Evolutionary conservation across 2,797 vertebrate species (phyloP), one percentile per base, ranked within the genome.

Genomic region (Rhynchotus rufescens): DNA sequence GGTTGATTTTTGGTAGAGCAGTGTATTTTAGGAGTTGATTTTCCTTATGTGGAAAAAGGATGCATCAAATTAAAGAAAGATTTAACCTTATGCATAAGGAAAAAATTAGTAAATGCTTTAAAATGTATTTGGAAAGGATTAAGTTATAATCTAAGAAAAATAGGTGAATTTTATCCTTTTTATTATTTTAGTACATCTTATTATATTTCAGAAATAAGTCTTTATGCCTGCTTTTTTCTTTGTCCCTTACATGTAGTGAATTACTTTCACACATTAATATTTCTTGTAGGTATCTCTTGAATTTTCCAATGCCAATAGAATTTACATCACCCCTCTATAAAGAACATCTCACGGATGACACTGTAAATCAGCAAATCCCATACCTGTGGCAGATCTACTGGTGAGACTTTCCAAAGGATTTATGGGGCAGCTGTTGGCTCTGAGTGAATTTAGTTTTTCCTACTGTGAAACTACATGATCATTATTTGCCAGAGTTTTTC

Each of bases 341-440:
- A 93, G 98, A 97, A 67, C 96, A 98, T 61, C 97, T 98, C 78
- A 97, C 98, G 91, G 98, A 98, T 90, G 98, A 98, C 75, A 91
- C 98, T 82, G 97, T 98, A 73, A 95, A 93, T 74, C 97, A 97
- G 84, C 99, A 99, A 97, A 98, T 97, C 74, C 97, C 99, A 0
- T 98, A 98, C 96, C 97, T 99, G 42, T 99, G 99, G 97, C 98
- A 99, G 66, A 97, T 99, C 30, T 98, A 99, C 97, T 99, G 99
- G 99, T 99, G 93, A 97, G 98, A 69, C 57, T 93, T 95, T 81
- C 59, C 74, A 34, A 60, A 44, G 30, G 84, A 9, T 93, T 89
- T 92, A 64, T 90, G 73, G 87, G 83, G 54, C 32, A 36, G 32
- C 57, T 86, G 0, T 20, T 86, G 20, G 8, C 32, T 84, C 34